A percentile compares a stretch with the other conserved stretches of the same genome.
These are phyloP conservation scores for Anthonomus grandis DNA, from an alignment of 1,140 invertebrate genomes.

Conservation along the genomic window DNA sequence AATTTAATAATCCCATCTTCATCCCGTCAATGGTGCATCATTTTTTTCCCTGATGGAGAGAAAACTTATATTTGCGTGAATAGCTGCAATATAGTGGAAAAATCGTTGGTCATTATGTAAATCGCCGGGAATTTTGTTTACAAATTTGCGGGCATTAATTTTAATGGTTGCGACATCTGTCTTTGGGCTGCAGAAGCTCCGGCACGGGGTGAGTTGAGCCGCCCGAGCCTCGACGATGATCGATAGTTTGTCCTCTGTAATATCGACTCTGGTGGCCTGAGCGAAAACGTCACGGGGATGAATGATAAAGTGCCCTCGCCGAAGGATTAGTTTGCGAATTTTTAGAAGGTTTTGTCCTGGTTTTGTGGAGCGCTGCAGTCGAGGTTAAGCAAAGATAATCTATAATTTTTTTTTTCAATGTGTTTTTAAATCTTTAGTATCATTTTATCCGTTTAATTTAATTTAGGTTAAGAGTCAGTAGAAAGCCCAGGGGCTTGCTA, in stretches of 20 bases:
- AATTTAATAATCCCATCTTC: neutral
- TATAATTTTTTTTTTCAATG: too few relatives aligned
- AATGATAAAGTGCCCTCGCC: conserved; percentile 29
- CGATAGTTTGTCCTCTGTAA: conserved; percentile 13
- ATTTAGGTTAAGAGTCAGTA: too few relatives aligned
- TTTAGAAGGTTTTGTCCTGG: conserved; percentile 3
- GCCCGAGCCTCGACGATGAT: conserved; percentile 5
- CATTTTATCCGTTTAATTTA: too few relatives aligned
- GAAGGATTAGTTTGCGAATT: conserved; percentile 15
- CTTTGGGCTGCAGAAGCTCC: conserved; percentile 29
- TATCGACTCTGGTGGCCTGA: conserved; percentile 14
- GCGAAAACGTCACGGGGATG: conserved; percentile 6
- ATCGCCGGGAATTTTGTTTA: conserved; percentile 35
- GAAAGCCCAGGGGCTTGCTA: too few relatives aligned
- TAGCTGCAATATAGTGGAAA: conserved; percentile 33
- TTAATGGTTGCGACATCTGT: conserved; percentile 39
- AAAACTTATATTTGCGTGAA: conserved; percentile 32
- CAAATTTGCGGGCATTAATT: conserved; percentile 35
- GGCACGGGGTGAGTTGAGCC: conserved; percentile 22
- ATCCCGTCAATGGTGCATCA: conserved; percentile 8
- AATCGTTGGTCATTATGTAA: conserved; percentile 36
- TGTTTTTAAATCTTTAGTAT: too few relatives aligned
- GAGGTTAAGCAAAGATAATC: too few relatives aligned
- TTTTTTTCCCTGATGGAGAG: conserved; percentile 25
- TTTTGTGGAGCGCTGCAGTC: conserved; percentile 9